Evolutionary conservation across 2,797 vertebrate genomes (phyloP).

Genomic region (Lepidocolaptes lacrymiger): DNA sequence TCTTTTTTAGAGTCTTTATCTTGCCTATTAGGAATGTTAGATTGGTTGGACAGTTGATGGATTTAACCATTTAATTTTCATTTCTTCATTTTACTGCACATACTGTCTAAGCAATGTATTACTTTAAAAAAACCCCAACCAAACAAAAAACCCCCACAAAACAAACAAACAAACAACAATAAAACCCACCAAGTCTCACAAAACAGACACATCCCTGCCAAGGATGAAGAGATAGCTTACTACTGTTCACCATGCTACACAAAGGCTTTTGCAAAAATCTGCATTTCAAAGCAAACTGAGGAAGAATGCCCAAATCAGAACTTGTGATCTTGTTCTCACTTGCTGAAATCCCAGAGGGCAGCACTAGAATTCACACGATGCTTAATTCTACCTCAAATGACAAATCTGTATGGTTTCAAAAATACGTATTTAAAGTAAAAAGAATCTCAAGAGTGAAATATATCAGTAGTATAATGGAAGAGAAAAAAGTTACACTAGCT

Average conservation of each 20-base stretch:
- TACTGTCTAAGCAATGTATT: background rate
- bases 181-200: background rate
- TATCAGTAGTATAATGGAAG: background rate
- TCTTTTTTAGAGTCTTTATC: background rate
- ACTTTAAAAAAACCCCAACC: background rate
- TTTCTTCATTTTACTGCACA: background rate
- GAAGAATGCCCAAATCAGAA: background rate
- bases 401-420: background rate
- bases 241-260: background rate
- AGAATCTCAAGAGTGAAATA: background rate
- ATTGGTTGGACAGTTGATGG: background rate
- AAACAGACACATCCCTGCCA: background rate
- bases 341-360: background rate
- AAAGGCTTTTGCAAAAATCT: background rate
- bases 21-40: background rate
- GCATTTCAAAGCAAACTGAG: background rate
- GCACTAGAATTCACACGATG: background rate
- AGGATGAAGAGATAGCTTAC: background rate
- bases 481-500: background rate
- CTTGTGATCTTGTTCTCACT: background rate
- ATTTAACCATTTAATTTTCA: background rate
- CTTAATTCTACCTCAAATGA: background rate
- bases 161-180: background rate
- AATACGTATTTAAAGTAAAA: background rate
- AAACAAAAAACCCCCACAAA: background rate